Percentiles rank a stretch among this genome's conserved stretches.
Conservation (phyloP, 1,140 invertebrate species). For the Formica exsecta region DNA sequence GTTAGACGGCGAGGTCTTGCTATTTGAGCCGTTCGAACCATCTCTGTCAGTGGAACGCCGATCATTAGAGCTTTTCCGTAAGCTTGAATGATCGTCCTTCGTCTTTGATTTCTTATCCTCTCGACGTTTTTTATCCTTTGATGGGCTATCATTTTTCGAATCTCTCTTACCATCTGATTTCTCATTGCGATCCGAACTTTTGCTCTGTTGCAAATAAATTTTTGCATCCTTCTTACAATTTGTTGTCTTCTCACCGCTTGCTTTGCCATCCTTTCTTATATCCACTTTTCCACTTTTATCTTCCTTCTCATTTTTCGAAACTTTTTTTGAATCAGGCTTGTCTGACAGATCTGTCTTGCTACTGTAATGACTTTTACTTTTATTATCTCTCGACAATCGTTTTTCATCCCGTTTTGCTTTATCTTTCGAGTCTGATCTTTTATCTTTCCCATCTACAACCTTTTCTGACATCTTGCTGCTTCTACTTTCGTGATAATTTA, state of each 20-base stretch:
- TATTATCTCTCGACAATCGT: conserved; percentile 78
- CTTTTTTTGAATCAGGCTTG: conserved; percentile 67
- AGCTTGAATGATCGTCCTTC: conserved; percentile 84
- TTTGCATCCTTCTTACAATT: conserved; percentile 77
- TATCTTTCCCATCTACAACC: conserved; percentile 71
- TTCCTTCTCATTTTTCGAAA: conserved; percentile 68
- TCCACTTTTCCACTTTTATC: conserved; percentile 69
- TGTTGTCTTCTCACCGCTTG: conserved; percentile 67
- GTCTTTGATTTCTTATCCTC: conserved; percentile 84
- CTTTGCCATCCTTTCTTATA: conserved; percentile 65
- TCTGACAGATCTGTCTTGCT: conserved; percentile 65
- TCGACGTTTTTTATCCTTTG: conserved; percentile 82
- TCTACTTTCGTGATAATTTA: conserved; percentile 69
- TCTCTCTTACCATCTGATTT: conserved; percentile 78
- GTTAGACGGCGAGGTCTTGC: conserved; percentile 80
- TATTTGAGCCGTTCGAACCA: conserved; percentile 84
- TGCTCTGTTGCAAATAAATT: conserved; percentile 67
- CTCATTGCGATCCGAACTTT: conserved; percentile 74
- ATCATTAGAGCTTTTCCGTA: conserved; percentile 83
- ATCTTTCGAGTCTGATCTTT: conserved; percentile 83
- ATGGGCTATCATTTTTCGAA: conserved; percentile 65
- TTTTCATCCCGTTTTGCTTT: conserved; percentile 82
- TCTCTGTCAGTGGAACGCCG: conserved; percentile 85
- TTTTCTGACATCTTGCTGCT: conserved; percentile 73
- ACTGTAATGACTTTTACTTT: conserved; percentile 68